Percentiles rank a stretch among this genome's conserved stretches.
Conservation (phyloP, 2,888 invertebrate species). For the Eristalis tenax region DNA sequence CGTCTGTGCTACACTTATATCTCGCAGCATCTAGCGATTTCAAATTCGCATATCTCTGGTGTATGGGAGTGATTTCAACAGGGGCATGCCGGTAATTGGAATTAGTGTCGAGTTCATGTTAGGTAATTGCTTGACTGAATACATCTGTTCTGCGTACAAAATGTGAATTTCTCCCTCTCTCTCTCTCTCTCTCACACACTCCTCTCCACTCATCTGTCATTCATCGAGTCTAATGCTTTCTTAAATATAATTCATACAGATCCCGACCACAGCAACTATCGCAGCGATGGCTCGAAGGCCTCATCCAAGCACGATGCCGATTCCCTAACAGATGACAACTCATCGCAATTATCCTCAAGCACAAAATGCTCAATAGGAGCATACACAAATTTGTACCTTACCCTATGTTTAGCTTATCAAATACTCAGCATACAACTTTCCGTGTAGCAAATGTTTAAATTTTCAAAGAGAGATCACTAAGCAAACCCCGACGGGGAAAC, state of each 20-base stretch:
- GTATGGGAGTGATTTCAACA: background rate
- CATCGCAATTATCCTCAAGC: slow-evolving; percentile 60
- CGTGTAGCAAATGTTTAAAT: slow-evolving; percentile 58
- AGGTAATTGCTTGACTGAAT: slow-evolving; percentile 28
- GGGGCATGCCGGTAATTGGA: slow-evolving; percentile 4
- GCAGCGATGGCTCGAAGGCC: slow-evolving; percentile 76
- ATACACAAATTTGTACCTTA: slow-evolving; percentile 63
- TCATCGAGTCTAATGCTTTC: background rate
- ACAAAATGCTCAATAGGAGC: slow-evolving; percentile 61
- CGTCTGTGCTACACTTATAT: background rate
- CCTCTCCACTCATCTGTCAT: background rate
- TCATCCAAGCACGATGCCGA: slow-evolving; percentile 78
- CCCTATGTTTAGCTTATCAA: slow-evolving; percentile 43
- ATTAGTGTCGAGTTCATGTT: slow-evolving; percentile 33
- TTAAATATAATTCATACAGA: slow-evolving; percentile 70
- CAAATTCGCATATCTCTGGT: slow-evolving; percentile 9
- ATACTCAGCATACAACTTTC: slow-evolving; percentile 18
- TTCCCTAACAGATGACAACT: slow-evolving; percentile 78
- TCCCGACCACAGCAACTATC: slow-evolving; percentile 79
- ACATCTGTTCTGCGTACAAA: background rate
- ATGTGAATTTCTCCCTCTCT: too few relatives aligned
- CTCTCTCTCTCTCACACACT: background rate
- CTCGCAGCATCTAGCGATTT: slow-evolving; percentile 30
- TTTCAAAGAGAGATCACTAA: background rate
- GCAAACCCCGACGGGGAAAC: background rate